These are phyloP conservation scores for Drosophila mayri DNA, from an alignment of 1,140 invertebrate genomes.

Conservation along the genomic window DNA sequence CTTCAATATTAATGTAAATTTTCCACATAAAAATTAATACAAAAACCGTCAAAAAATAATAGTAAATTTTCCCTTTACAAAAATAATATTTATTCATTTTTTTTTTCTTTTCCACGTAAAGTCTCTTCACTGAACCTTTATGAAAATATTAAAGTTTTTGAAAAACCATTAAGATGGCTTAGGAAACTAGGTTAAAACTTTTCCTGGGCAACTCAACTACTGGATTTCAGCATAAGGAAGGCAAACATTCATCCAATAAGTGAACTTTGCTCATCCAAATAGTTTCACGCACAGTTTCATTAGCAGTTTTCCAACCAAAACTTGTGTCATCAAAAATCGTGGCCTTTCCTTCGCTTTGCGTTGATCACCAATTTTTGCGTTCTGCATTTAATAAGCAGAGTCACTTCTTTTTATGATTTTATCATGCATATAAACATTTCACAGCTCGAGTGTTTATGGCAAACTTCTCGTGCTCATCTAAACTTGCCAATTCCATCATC, in stretches of 20 bases:
- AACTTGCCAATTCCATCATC: slow-evolving; percentile 72
- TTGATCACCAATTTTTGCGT: slow-evolving; percentile 45
- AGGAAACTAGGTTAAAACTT: slow-evolving; percentile 9
- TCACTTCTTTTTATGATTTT: slow-evolving; percentile 55
- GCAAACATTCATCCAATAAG: slow-evolving; percentile 26
- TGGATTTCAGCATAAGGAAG: slow-evolving; percentile 4
- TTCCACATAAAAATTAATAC: background rate
- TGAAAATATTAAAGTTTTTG: slow-evolving; percentile 1
- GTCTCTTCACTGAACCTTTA: background rate
- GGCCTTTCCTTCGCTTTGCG: slow-evolving; percentile 15
- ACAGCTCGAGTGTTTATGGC: slow-evolving; percentile 74
- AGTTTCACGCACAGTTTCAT: slow-evolving; percentile 41
- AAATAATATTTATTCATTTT: background rate
- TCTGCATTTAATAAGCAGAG: slow-evolving; percentile 49
- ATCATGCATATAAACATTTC: slow-evolving; percentile 68
- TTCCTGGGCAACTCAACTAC: background rate
- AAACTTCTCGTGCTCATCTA: slow-evolving; percentile 39
- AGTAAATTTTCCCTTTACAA: background rate
- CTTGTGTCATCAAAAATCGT: slow-evolving; percentile 36
- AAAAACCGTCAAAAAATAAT: background rate
- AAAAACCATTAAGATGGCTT: slow-evolving; percentile 12
- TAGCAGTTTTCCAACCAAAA: slow-evolving; percentile 26
- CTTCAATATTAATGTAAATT: no score
- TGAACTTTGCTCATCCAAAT: slow-evolving; percentile 46
- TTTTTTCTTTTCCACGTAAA: background rate